Base-by-base conservation (phyloP, 2,113 vertebrate species). In the Zeus faber region DNA sequence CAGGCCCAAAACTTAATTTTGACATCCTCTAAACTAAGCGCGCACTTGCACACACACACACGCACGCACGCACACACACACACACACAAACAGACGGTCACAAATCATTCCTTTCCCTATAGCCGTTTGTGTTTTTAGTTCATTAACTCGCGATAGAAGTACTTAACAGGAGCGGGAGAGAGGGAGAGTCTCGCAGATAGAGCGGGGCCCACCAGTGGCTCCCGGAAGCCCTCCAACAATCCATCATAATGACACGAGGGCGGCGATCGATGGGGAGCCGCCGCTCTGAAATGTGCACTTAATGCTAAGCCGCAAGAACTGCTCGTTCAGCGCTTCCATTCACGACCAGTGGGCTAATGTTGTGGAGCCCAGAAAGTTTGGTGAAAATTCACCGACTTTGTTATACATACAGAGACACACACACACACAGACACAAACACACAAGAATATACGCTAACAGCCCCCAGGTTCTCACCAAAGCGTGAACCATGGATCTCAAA, bases 201-300 rank as follows among this genome's bases (percentile, higher is more conserved):
- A 9, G 45, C 47, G 1, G 65, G 48, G 48, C 67, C 37, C 63
- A 40, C 50, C 14, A 6, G 58, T 25, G 75, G 65, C 80, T 75
- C 76, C 75, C 79, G 2, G 53, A 85, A 82, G 73, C 75, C 69
- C 77, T 59, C 21, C 67, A 74, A 69, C 81, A 69, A 87, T 91
- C 82, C 82, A 89, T 89, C 86, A 87, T 85, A 77, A 79, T 86
- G 84, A 85, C 83, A 84, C 75, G 49, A 40, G n/a, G 77, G 58
- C 68, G 45, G 64, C 61, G 70, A 88, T 87, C 86, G 72, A 89
- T 88, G 81, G 58, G 68, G 67, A 80, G 78, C 71, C 71, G 67
- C 60, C 51, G 3, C 70, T 72, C 78, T 53, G 46, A 72, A 65
- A 74, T 0, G 29, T 57, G 54, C 65, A 52, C 62, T 67, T 39